phyloP scores from a whole-genome alignment of 2,113 vertebrate genomes.

The Mus musculus region GRCm39 chr3:143613001-143613500 shows the following conservation, averaged over 20 bases:
- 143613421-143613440: not conserved
- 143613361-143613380: not conserved
- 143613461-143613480: not conserved
- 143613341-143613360: not conserved
- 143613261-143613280: not conserved
- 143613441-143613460: not conserved
- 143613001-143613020: not conserved
- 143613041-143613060: not conserved
- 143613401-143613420: not conserved
- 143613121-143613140: not conserved
- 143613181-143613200: not conserved
- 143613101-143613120: not conserved
- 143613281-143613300: no score
- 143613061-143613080: not conserved
- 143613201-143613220: not conserved
- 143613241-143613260: not conserved
- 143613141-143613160: not conserved
- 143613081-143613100: not conserved
- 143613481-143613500: not conserved
- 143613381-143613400: constrained; percentile 3
- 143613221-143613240: not conserved
- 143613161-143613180: not conserved
- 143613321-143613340: not conserved
- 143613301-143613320: not conserved
- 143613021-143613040: not conserved